Evolutionary conservation across 2,797 vertebrate genomes (phyloP), one percentile per base, ranked within the genome.

Genomic region (Galaxias olidus): DNA sequence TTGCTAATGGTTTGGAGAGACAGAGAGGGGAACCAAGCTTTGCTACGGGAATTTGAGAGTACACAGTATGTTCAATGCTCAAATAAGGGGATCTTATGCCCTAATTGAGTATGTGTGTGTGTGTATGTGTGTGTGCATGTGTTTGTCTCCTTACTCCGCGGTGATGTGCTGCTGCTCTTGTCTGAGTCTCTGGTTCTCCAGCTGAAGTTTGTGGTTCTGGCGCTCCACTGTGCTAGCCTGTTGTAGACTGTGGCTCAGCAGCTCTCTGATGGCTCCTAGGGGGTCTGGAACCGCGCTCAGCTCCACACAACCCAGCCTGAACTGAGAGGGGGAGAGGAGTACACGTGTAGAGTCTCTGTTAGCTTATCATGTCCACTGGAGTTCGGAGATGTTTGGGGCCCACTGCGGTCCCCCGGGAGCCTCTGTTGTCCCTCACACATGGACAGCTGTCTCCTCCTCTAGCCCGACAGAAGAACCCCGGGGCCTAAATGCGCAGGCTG

Each of bases 111-210:
- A 14, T 15, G 49, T 43, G 41, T 15, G 41, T 43, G 55, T 15
- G 41, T 58, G 41, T 42, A 5, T 46, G 45, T 49, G 4, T 44
- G 19, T 41, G 40, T 9, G 50, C 49, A 18, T 56, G 48, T 59
- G 46, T 12, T 46, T 61, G 20, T 50, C 30, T 52, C 10, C 10
- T 85, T 89, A 98, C 96, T 94, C 87, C 74, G 80, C 76, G 49
- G 90, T 87, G 60, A 92, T 80, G 0, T 92, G 85, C 0, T 78
- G 87, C 81, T 93, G 95, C 59, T 93, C 86, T 43, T 60, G 71
- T 61, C 79, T 83, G 73, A 98, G 92, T 46, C 83, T 91, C 74
- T 90, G 84, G 82, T 99, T 98, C 82, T 97, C 92, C 63, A 91
- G 87, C 64, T 88, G 84, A 62, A 99, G 89, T 50, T 84, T 82